Evolutionary conservation across 2,113 vertebrate genomes (phyloP), one percentile per base, ranked within the genome.

Genomic region (Chloebia gouldiae): DNA sequence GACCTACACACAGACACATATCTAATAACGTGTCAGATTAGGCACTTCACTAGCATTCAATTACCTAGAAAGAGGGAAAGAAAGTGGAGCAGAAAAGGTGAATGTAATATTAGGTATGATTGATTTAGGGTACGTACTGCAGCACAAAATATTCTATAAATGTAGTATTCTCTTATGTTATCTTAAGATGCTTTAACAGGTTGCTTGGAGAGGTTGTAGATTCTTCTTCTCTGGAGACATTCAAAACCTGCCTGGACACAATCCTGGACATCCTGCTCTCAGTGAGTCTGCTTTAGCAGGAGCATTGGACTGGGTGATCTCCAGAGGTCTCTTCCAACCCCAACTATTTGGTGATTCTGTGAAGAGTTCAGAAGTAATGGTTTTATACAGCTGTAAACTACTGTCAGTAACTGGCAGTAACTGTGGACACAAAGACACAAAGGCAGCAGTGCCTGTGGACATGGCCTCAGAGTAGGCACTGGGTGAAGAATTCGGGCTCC

Each of bases 201-300:
- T 18, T 72, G 22, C 8, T 57, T 18, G 57, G n/a, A 23, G 21
- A 42, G 14, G 6, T 27, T 75, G 13, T 53, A 20, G 11, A 35
- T 53, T 61, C n/a, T 25, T 44, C 8, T 33, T 31, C 25, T 35
- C 47, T 76, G n/a, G 11, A 54, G 45, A 47, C 28, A 18, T 17
- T 47, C 25, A 61, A 31, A 82, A 27, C 11, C 6, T 0, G 0
- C 13, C 47, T 25, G 47, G 16, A 45, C 15, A 24, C 2, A 5
- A 30, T 39, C n/a, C 28, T 39, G 53, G 45, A 39, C 45, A 47
- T 3, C 14, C 30, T 69, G 39, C 9, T 40, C 23, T 27, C 35
- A 60, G 24, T 40, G n/a, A 31, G 17, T 23, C 33, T 68, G 47
- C 20, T 61, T 40, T 54, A 61, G 69, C n/a, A 47, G 17, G 13